Evolutionary conservation across 2,888 invertebrate species (phyloP), one percentile per base, ranked within the genome.

Genomic region (Drosophila kuntzei): DNA sequence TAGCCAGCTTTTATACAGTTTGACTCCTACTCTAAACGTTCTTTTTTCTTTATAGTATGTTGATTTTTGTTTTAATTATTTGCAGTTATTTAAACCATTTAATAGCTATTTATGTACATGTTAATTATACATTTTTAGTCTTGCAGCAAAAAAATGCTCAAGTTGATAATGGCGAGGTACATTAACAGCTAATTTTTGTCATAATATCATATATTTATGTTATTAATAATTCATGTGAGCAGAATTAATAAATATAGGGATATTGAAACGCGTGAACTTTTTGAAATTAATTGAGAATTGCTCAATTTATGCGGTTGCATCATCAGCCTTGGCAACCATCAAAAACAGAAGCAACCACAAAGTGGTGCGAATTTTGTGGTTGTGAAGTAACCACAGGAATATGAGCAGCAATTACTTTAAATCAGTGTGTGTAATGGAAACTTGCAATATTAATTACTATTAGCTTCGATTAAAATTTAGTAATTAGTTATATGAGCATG

Each of bases 11-110:
- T 74, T 58, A 47, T 50, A 36, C 51, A 71, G 36, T 55, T 59
- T 44, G 36, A 20, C 12, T 54, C 16, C 46, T 54, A 39, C 59
- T 50, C 73, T 77, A 75, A 75, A 77, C 39, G 67, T 37, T 39
- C 54, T 47, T 49, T 29, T 34, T 36, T 22, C n/a, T n/a, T n/a
- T n/a, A n/a, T n/a, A n/a, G n/a, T 68, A 25, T 67, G 61, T 63
- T 53, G 47, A 37, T 67, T 66, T 67, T 66, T 63, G 29, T 44
- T 76, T 74, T 65, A 74, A 73, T 83, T 74, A 74, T 74, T 54
- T n/a, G 50, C 68, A 75, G 73, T 79, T 87, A 84, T 87, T 85
- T 76, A 80, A 85, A 61, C 53, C 76, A 76, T 84, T 87, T 76
- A 80, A 89, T 71, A 50, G 76, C 69, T 67, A 71, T 89, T 81